A percentile compares a stretch with the other conserved stretches of the same genome.
Conservation (phyloP, 2,888 invertebrate species). For the Dexiosoma caninum region DNA sequence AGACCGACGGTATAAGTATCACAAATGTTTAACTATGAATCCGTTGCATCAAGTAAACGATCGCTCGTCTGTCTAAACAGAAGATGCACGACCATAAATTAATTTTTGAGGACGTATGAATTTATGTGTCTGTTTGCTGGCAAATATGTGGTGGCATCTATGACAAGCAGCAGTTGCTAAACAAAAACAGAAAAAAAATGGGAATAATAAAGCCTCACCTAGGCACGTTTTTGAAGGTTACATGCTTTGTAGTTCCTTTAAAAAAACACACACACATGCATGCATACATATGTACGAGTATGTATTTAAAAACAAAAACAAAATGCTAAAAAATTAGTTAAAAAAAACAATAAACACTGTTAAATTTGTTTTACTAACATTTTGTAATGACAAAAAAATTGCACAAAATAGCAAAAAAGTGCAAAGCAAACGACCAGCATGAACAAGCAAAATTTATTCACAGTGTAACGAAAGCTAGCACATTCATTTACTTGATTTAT, state of each 20-base stretch:
- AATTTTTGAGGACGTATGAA: constrained; percentile 45
- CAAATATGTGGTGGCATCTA: constrained; percentile 30
- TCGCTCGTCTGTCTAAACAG: constrained; percentile 11
- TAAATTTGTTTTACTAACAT: constrained; percentile 44
- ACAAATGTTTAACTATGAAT: constrained; percentile 7
- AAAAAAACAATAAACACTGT: constrained; percentile 40
- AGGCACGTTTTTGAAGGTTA: constrained; percentile 68
- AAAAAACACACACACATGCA: constrained; percentile 12
- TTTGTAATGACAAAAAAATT: constrained; percentile 13
- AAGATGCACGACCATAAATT: constrained; percentile 56
- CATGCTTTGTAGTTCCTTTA: constrained; percentile 58
- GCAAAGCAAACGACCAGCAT: constrained; percentile 16
- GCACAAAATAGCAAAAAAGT: not conserved
- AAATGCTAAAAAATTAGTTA: not conserved
- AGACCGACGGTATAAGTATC: constrained; percentile 31
- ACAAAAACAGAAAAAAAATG: constrained; percentile 25
- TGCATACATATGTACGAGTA: no score
- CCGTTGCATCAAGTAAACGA: not conserved
- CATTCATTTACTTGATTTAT: constrained; percentile 6
- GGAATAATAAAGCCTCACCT: constrained; percentile 65
- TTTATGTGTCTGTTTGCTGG: constrained; percentile 24
- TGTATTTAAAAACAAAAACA: constrained; percentile 25
- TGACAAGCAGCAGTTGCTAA: constrained; percentile 13
- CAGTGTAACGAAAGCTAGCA: constrained; percentile 34
- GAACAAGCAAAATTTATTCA: constrained; percentile 35